phyloP scores from a whole-genome alignment of 1,140 invertebrate genomes.

The Hyposmocoma kahamanoa region DNA sequence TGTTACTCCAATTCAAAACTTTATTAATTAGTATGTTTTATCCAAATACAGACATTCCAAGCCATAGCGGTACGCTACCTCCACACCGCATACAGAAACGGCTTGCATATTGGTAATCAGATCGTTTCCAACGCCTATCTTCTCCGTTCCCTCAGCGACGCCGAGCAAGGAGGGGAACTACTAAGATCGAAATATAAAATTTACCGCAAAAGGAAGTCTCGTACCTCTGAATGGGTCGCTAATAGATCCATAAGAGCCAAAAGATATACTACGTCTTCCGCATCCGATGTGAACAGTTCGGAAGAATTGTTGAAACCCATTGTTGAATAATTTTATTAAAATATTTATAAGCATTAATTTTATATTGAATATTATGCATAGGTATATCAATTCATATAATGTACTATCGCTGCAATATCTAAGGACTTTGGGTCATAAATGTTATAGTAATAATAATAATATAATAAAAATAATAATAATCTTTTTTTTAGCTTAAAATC shows the following conservation, averaged over 20 bases:
- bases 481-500: no score
- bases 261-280: conserved; percentile 26
- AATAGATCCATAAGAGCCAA: conserved; percentile 25
- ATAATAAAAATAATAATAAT: no score
- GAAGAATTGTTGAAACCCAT: conserved; percentile 57
- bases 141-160: conserved; percentile 41
- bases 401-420: no score
- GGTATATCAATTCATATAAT: no score
- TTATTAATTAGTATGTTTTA: conserved; percentile 6
- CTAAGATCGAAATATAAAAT: conserved; percentile 25
- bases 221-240: conserved; percentile 53
- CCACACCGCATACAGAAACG: conserved; percentile 56
- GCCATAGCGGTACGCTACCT: conserved; percentile 50
- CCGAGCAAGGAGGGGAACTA: conserved; percentile 20
- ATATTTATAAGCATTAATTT: no score
- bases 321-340: conserved; percentile 34
- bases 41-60: conserved; percentile 58
- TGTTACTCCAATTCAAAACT: background rate
- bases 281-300: conserved; percentile 45
- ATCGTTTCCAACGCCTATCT: conserved; percentile 49
- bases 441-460: no score
- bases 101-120: conserved; percentile 46
- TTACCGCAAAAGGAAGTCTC: conserved; percentile 36
- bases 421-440: no score
- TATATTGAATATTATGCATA: no score